Conservation (phyloP, 2,888 invertebrate genomes). For the Apodemia mormo region DNA sequence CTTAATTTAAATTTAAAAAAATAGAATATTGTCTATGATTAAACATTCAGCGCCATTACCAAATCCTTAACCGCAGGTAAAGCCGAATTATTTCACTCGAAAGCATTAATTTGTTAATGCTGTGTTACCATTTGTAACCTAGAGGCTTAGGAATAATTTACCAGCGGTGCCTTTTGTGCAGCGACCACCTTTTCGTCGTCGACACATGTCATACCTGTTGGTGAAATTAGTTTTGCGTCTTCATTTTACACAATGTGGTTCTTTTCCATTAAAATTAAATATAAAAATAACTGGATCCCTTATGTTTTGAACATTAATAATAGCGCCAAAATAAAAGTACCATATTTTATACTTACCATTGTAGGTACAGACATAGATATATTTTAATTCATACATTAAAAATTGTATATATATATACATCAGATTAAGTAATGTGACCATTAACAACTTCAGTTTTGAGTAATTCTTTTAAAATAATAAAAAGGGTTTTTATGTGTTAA, state of each 20-base stretch:
- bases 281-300: conserved; percentile 23
- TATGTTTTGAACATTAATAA: conserved; percentile 46
- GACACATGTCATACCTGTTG: conserved; percentile 98
- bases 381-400: not conserved
- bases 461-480: too few species aligned
- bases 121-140: conserved; percentile 65
- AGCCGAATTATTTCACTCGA: conserved; percentile 70
- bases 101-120: conserved; percentile 62
- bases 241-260: conserved; percentile 45
- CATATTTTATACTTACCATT: not conserved
- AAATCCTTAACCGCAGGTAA: conserved; percentile 76
- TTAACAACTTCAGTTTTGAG: too few species aligned
- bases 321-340: conserved; percentile 63
- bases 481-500: too few species aligned
- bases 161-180: conserved; percentile 99
- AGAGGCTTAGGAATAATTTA: conserved; percentile 83
- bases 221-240: conserved; percentile 69
- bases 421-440: too few species aligned
- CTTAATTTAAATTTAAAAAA: conserved; percentile 27
- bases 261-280: conserved; percentile 39
- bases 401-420: too few species aligned
- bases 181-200: conserved; percentile 97
- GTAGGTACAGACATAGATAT: not conserved
- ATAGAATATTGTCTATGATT: conserved; percentile 41
- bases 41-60: conserved; percentile 78